Conservation (phyloP, 2,113 vertebrate species). For the Hydropotes inermis region DNA sequence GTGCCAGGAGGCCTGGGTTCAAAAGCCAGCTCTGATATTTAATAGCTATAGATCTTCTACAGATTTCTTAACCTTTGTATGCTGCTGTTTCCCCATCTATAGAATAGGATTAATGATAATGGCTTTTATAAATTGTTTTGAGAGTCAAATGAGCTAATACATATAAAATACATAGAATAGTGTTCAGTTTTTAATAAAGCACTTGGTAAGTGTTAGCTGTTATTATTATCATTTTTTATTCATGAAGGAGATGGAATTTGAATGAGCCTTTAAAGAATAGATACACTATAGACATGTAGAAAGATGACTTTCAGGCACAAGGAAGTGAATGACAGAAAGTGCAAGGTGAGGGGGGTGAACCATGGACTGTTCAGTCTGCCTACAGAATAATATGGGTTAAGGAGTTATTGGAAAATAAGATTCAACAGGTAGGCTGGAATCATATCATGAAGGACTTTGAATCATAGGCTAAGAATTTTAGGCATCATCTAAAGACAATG, state of each 20-base stretch:
- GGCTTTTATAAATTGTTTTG: slow-evolving; percentile 12
- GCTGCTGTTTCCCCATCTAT: not conserved
- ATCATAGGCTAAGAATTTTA: slow-evolving; percentile 37
- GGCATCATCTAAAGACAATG: slow-evolving; percentile 1
- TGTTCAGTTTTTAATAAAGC: slow-evolving; percentile 1
- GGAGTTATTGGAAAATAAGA: slow-evolving; percentile 13
- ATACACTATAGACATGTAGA: not conserved
- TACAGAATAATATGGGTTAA: slow-evolving; percentile 12
- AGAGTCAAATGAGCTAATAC: not conserved
- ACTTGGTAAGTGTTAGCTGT: not conserved
- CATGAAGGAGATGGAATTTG: not conserved
- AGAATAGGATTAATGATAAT: slow-evolving; percentile 13
- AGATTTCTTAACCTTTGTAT: not conserved
- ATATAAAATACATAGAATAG: not conserved
- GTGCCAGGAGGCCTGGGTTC: not conserved
- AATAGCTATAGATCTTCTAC: not conserved
- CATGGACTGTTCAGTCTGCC: slow-evolving; percentile 13
- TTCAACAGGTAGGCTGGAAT: not conserved
- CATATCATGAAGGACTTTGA: slow-evolving; percentile 9
- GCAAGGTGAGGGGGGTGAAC: not conserved
- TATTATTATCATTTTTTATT: not conserved
- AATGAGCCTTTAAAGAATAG: slow-evolving; percentile 7
- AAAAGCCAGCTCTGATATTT: not conserved
- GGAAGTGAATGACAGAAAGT: not conserved
- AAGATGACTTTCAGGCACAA: not conserved